Evolutionary conservation across 2,113 vertebrate species (phyloP), one percentile per base, ranked within the genome.

Genomic region (Daphoenositta chrysoptera): DNA sequence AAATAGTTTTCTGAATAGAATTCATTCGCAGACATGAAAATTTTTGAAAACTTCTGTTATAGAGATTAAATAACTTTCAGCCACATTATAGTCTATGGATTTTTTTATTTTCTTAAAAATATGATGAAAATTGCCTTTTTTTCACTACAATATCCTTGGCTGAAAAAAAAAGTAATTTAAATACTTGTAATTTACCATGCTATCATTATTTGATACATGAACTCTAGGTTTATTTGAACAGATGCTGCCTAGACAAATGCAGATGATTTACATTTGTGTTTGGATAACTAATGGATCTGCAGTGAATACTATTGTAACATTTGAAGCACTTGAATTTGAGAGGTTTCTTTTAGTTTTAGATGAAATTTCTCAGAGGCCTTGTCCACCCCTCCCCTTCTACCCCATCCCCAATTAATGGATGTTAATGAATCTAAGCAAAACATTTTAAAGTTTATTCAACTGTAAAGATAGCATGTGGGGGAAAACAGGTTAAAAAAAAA

Each of bases 281-380:
- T 27, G 5, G 13, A 31, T 56, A 79, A 30, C 3, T 56, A 68
- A 51, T 45, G 5, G 12, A 63, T 83, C 10, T 37, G 39, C 7
- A 78, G 40, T n/a, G 11, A 75, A 44, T 6, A 2, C 16, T 76
- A 45, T 33, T 30, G 26, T 63, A 47, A 23, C 21, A 69, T 27
- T 57, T 86, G 40, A 72, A 83, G 11, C 6, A 50, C 11, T 76
- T 87, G 5, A 7, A 28, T 53, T 48, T 57, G 15, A 40, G 8
- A 7, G 1, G 10, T 45, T 56, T 81, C 28, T 69, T 7, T 24
- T 54, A 19, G 4, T n/a, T 82, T 70, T 47, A 16, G 30, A 31
- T 26, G 9, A 42, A 71, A 5, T 53, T 0, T 45, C 4, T 6
- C 7, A 61, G 8, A 40, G 3, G 4, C 2, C 2, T 47, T n/a